These are phyloP conservation scores for Drosophila triauraria DNA, from an alignment of 1,140 invertebrate species.

Conservation along the genomic window DNA sequence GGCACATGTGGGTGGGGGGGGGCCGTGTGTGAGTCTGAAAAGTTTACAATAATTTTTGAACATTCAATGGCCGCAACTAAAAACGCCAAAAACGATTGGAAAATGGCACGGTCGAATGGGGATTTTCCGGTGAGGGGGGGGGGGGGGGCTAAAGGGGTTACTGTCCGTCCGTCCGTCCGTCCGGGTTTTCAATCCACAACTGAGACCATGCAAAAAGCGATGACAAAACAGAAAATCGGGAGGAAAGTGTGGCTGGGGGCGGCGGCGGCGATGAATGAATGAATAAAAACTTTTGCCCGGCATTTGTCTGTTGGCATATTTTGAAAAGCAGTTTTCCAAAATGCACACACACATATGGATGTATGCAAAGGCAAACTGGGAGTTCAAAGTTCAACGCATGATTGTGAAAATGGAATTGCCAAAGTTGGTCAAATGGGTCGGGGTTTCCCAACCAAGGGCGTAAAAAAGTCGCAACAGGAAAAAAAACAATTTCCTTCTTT, in stretches of 20 bases:
- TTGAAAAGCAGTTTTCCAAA: conserved; percentile 74
- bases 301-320: conserved; percentile 76
- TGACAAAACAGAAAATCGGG: conserved; percentile 61
- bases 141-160: conserved; percentile 21
- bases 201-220: conserved; percentile 59
- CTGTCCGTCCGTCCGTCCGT: conserved; percentile 25
- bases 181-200: conserved; percentile 61
- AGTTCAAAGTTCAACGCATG: conserved; percentile 81
- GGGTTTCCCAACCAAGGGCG: conserved; percentile 39
- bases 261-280: conserved; percentile 45
- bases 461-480: conserved; percentile 37
- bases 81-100: conserved; percentile 76
- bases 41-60: conserved; percentile 83
- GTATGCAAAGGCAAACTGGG: conserved; percentile 34
- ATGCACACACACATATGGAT: conserved; percentile 40
- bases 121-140: background rate
- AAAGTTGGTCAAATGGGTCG: conserved; percentile 61
- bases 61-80: conserved; percentile 80
- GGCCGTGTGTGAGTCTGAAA: conserved; percentile 67
- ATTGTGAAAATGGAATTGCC: conserved; percentile 81
- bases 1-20: background rate
- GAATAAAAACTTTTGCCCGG: conserved; percentile 63
- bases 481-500: conserved; percentile 5
- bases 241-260: conserved; percentile 13
- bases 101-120: background rate